These are phyloP conservation scores for Rutilus rutilus DNA, from an alignment of 2,113 vertebrate genomes.

Conservation along the genomic window DNA sequence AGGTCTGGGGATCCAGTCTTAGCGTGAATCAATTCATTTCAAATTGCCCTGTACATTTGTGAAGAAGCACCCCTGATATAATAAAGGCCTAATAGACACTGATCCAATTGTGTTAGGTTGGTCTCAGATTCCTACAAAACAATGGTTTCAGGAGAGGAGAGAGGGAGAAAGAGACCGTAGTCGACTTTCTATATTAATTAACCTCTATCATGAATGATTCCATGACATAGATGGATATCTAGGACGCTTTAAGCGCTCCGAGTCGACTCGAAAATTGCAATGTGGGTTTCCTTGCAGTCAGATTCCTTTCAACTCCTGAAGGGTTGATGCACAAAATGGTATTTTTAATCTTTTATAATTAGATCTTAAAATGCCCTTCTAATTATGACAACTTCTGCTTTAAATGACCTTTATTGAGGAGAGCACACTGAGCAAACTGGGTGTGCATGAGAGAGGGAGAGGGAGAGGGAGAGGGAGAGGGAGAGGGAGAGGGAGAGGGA, in stretches of 20 bases:
- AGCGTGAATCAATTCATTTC: conserved; percentile 98
- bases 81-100: conserved; percentile 97
- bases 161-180: conserved; percentile 69
- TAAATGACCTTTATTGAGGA: conserved; percentile 71
- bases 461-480: background rate
- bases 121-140: conserved; percentile 96
- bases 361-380: conserved; percentile 76
- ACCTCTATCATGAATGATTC: conserved; percentile 89
- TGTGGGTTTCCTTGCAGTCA: conserved; percentile 86
- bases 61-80: conserved; percentile 97
- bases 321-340: conserved; percentile 68
- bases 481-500: background rate
- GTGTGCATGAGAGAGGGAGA: background rate
- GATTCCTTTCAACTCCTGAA: conserved; percentile 76
- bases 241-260: conserved; percentile 88
- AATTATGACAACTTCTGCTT: conserved; percentile 77
- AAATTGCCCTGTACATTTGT: conserved; percentile 95
- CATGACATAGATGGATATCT: conserved; percentile 85
- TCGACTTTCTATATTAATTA: conserved; percentile 93
- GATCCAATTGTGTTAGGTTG: conserved; percentile 92
- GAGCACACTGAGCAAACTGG: background rate
- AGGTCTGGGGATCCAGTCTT: conserved; percentile 84
- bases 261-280: conserved; percentile 77
- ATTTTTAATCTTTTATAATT: conserved; percentile 79
- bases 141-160: conserved; percentile 79